Conservation (phyloP, 2,888 invertebrate genomes). For the Bruchidius siliquastri region DNA sequence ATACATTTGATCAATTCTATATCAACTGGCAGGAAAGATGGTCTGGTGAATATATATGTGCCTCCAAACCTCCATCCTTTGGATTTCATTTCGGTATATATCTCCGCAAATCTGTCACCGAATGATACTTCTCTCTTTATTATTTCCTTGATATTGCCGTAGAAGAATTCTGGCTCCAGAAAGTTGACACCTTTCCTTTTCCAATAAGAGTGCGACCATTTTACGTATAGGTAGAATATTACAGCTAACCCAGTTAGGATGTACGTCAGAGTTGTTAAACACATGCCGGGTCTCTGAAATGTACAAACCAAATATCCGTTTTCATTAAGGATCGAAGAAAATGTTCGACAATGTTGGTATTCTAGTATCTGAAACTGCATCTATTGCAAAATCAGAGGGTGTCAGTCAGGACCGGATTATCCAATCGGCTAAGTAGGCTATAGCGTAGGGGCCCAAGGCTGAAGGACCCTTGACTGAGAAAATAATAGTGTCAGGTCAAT, state of each 20-base stretch:
- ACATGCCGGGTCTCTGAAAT: neutral
- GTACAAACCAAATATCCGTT: no score
- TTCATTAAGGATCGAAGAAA: no score
- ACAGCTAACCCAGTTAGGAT: neutral
- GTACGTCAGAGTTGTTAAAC: neutral
- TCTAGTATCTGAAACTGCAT: no score
- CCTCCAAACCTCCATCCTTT: constrained; percentile 25
- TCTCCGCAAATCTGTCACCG: constrained; percentile 11
- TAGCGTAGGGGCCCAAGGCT: no score
- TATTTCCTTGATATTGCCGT: constrained; percentile 29
- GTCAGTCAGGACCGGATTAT: no score
- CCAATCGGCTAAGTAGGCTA: no score
- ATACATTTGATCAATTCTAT: constrained; percentile 42
- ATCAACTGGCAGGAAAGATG: constrained; percentile 28
- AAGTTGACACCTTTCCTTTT: constrained; percentile 27
- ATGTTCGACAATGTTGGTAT: no score
- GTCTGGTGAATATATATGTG: constrained; percentile 40
- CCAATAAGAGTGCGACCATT: constrained; percentile 30
- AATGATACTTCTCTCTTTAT: constrained; percentile 14
- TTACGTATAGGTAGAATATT: neutral
- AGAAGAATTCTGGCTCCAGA: constrained; percentile 31
- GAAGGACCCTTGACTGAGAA: no score
- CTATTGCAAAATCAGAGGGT: no score
- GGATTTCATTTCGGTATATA: neutral
- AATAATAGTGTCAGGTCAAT: no score